Base-by-base conservation (phyloP, 2,113 vertebrate species). In the Cinclus cinclus region DNA sequence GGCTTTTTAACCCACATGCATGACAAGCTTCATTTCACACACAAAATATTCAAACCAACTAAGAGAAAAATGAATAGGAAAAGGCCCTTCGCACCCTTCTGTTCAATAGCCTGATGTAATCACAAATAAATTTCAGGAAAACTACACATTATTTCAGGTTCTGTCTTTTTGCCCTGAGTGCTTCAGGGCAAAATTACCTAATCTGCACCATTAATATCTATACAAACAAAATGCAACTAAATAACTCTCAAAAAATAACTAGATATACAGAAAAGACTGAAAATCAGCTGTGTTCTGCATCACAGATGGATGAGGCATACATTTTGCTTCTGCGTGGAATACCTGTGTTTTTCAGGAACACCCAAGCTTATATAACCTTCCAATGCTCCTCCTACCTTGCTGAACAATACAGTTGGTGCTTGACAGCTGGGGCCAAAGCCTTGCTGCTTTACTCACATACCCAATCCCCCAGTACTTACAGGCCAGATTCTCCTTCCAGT, bases 11-110 rank as follows among this genome's bases (percentile, higher is more conserved):
- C 35, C 11, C 44, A 4, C 0, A 2, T 64, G 83, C 20, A 42
- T 50, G 52, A 80, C 63, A 94, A 90, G 47, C 47, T 70, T 80
- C 21, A 74, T 87, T 96, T 93, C 63, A 83, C 41, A 88, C 23
- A 20, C 65, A 86, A 94, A 93, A 78, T 91, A 68, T 50, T 86
- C 84, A 73, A 90, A 82, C 13, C 50, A 83, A 24, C 9, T n/a
- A 68, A 53, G 76, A 58, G 33, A 50, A 79, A 71, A 75, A 69
- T 37, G 15, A 80, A 52, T 27, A 62, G 22, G 52, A 75, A 94
- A 95, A 87, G 47, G n/a, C 59, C 46, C 58, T 83, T 89, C 75
- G 53, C 30, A 50, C 30, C 58, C 65, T 87, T 85, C 63, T 91
- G 56, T 90, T 94, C 59, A 80, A 39, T 11, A 88, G 23, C 5